Conservation (phyloP, 23 tunicate genomes). For the Styela plicata region DNA sequence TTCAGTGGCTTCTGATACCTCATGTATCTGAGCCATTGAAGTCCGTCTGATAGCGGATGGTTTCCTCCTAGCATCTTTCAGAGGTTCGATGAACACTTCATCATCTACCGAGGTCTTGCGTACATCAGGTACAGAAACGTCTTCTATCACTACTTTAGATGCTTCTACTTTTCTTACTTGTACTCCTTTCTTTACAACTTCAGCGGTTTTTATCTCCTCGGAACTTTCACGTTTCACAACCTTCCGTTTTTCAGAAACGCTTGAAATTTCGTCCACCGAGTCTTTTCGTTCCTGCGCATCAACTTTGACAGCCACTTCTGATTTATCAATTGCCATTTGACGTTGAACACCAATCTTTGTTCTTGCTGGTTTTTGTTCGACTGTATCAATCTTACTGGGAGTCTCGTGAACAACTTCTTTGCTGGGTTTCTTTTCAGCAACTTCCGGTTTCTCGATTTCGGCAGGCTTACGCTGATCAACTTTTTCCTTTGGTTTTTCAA, state of each 20-base stretch:
- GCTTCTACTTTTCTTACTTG: background rate
- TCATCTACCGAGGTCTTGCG: constrained; percentile 2
- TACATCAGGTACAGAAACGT: background rate
- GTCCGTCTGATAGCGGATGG: background rate
- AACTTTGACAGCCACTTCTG: background rate
- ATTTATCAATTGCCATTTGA: constrained; percentile 12
- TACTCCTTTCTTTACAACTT: background rate
- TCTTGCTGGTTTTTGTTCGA: background rate
- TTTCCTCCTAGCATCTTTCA: background rate
- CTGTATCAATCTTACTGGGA: background rate
- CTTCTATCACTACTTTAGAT: background rate
- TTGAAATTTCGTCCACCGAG: background rate
- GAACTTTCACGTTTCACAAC: background rate
- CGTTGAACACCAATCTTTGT: background rate
- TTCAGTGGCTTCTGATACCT: background rate
- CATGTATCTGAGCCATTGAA: background rate
- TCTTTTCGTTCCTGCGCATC: background rate
- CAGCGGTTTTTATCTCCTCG: background rate
- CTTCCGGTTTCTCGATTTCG: background rate
- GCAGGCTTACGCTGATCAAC: background rate
- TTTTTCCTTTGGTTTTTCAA: background rate
- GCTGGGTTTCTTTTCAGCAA: background rate
- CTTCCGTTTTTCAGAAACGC: constrained; percentile 3
- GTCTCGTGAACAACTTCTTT: background rate
- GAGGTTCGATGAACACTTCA: constrained; percentile 3